phyloP scores from a whole-genome alignment of 1,140 invertebrate species.

The Trichonephila clavipes region DNA sequence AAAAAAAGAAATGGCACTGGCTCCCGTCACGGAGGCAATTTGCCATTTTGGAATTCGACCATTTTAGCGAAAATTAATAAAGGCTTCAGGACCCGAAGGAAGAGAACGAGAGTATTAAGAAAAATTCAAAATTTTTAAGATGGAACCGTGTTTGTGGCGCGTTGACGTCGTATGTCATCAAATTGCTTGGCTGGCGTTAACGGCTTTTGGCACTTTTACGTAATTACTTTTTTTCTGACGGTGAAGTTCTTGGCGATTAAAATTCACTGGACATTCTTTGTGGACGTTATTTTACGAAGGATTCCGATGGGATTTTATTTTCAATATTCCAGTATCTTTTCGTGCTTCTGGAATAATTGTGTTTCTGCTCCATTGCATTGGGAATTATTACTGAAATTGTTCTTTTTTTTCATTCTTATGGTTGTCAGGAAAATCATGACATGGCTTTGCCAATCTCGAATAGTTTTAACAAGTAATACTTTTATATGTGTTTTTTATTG shows the following conservation, averaged over 20 bases:
- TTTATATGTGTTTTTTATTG: too few species aligned
- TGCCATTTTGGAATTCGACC: slow-evolving; percentile 24
- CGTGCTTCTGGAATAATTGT: not conserved
- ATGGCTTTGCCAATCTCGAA: too few species aligned
- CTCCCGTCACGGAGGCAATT: not conserved
- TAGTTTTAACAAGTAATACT: too few species aligned
- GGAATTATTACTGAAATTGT: too few species aligned
- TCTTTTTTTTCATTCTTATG: too few species aligned
- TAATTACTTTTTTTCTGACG: slow-evolving; percentile 3
- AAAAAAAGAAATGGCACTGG: not conserved
- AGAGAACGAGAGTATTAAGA: not conserved
- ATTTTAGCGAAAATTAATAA: slow-evolving; percentile 31
- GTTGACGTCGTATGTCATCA: slow-evolving; percentile 11
- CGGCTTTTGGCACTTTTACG: not conserved
- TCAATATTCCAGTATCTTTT: not conserved
- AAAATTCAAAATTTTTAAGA: not conserved
- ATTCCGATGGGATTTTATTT: not conserved
- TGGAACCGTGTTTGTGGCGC: not conserved
- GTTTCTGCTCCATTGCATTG: too few species aligned
- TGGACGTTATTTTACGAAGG: not conserved
- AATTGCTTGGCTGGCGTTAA: not conserved
- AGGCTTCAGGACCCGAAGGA: not conserved
- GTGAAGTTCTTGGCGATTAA: not conserved
- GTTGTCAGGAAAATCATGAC: too few species aligned
- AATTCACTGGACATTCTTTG: not conserved